Percentiles rank a stretch among this genome's conserved stretches.
Conservation (phyloP, 1,140 invertebrate genomes). For the Paraescarpia echinospica region DNA sequence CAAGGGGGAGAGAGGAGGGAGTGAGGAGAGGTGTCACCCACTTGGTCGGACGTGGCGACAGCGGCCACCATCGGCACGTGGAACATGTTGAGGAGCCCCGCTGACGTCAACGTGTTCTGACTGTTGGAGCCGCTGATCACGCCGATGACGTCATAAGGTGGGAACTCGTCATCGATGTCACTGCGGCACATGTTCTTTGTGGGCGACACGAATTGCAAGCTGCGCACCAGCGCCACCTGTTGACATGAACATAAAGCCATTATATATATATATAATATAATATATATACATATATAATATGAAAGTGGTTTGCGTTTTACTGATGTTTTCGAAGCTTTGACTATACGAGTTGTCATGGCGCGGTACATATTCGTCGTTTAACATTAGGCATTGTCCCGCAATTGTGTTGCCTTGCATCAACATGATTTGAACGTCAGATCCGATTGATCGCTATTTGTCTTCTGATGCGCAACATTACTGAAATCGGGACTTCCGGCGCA, state of each 20-base stretch:
- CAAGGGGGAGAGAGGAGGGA: neutral
- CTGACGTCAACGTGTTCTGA: constrained; percentile 69
- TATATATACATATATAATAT: too few species aligned
- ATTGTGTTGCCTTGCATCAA: neutral
- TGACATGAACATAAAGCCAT: neutral
- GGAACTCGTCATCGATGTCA: neutral
- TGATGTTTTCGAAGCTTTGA: too few species aligned
- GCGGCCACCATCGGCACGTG: constrained; percentile 65
- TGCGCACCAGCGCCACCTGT: constrained; percentile 12
- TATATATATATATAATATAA: too few species aligned
- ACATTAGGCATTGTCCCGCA: neutral
- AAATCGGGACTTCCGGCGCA: too few species aligned
- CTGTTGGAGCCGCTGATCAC: constrained; percentile 42
- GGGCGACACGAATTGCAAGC: neutral
- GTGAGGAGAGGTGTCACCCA: neutral
- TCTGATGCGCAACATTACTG: too few species aligned
- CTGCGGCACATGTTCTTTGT: neutral
- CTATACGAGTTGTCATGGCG: too few species aligned
- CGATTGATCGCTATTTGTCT: too few species aligned
- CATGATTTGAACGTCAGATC: too few species aligned
- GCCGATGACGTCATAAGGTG: constrained; percentile 34
- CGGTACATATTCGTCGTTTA: too few species aligned
- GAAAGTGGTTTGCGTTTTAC: too few species aligned
- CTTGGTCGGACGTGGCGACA: constrained; percentile 16
- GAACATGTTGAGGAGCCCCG: constrained; percentile 64